These are phyloP conservation scores for Naja naja DNA, from an alignment of 2,113 vertebrate species.

Conservation along the genomic window DNA sequence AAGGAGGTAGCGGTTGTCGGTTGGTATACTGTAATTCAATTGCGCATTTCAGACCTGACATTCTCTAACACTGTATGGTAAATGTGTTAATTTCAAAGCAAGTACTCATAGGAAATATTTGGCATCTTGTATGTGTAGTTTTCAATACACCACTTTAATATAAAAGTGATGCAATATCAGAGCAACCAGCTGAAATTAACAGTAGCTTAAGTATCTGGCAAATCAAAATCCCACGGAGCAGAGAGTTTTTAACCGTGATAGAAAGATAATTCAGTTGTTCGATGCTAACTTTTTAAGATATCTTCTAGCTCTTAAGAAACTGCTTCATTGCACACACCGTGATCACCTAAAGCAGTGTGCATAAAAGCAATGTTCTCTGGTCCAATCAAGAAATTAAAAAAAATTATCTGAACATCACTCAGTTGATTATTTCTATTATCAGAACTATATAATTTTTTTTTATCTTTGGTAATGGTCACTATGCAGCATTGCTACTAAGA, in stretches of 20 bases:
- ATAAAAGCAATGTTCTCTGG: neutral
- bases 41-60: neutral
- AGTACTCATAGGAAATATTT: neutral
- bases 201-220: neutral
- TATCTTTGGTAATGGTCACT: neutral
- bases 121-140: neutral
- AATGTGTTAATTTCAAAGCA: neutral
- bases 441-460: neutral
- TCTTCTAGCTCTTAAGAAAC: neutral
- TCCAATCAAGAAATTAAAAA: neutral
- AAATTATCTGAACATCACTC: neutral
- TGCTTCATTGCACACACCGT: neutral
- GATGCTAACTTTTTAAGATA: neutral
- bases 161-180: neutral
- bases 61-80: neutral
- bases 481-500: neutral
- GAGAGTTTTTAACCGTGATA: neutral
- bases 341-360: neutral
- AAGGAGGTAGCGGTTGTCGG: neutral
- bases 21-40: neutral
- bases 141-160: neutral
- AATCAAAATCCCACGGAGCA: neutral
- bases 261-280: neutral
- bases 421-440: neutral
- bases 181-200: neutral